Percentiles rank a stretch among this genome's conserved stretches.
phyloP scores from a whole-genome alignment of 2,888 invertebrate species.

The Machimus atricapillus region DNA sequence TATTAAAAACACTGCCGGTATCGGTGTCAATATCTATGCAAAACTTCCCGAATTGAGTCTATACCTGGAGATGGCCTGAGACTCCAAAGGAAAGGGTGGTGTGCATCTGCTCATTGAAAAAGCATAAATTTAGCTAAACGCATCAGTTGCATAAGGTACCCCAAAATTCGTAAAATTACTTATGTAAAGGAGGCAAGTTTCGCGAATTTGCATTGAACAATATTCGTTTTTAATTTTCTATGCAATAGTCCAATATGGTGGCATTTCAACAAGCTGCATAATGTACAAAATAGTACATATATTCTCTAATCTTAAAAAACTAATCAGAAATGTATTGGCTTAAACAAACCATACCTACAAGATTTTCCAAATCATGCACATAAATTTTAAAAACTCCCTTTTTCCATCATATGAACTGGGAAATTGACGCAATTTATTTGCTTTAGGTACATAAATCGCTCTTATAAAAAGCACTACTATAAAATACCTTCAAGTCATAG shows the following conservation, averaged over 20 bases:
- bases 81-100: neutral
- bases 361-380: too few species aligned
- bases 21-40: conserved; percentile 38
- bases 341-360: too few species aligned
- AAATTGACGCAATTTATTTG: too few species aligned
- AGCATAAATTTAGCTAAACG: neutral
- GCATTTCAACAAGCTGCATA: too few species aligned
- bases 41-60: conserved; percentile 37
- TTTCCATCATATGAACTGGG: too few species aligned
- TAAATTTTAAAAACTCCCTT: too few species aligned
- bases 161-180: neutral
- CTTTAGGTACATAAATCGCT: too few species aligned
- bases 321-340: too few species aligned
- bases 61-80: neutral
- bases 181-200: neutral
- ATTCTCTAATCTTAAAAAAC: too few species aligned
- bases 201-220: neutral
- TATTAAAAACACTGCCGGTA: conserved; percentile 25
- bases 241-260: neutral
- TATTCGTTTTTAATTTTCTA: neutral
- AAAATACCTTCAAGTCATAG: too few species aligned
- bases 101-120: neutral
- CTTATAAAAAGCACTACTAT: too few species aligned
- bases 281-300: too few species aligned
- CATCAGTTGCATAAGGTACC: neutral